Percentiles rank a stretch among this genome's conserved stretches.
Conservation (phyloP, 2,888 invertebrate species). For the Lasioglossum lativentre region DNA sequence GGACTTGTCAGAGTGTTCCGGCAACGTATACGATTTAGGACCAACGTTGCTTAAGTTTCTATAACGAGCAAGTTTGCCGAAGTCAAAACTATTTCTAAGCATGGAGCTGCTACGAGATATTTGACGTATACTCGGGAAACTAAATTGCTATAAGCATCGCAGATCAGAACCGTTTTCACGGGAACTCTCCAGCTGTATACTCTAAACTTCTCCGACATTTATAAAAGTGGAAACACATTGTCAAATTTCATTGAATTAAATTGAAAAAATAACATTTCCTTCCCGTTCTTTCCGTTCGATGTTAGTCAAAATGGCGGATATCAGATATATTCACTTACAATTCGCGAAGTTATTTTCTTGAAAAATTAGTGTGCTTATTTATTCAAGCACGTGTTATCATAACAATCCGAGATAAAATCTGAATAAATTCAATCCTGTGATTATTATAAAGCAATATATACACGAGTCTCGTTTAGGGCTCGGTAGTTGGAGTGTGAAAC, state of each 20-base stretch:
- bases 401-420: too few species aligned
- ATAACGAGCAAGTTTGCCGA: slow-evolving; percentile 14
- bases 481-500: neutral
- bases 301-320: too few species aligned
- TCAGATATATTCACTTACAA: too few species aligned
- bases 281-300: too few species aligned
- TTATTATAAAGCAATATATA: neutral
- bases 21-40: neutral
- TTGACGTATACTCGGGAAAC: neutral
- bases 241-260: too few species aligned
- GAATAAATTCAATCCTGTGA: neutral
- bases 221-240: neutral
- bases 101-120: neutral
- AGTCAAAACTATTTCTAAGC: neutral
- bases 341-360: neutral
- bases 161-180: neutral
- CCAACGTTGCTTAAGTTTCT: slow-evolving; percentile 7
- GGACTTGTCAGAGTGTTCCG: neutral
- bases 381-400: too few species aligned
- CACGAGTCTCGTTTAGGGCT: neutral
- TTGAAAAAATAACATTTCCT: too few species aligned
- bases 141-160: neutral
- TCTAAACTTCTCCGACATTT: neutral
- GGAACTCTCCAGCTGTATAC: neutral
- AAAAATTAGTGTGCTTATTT: neutral